Evolutionary conservation across 1,140 invertebrate species (phyloP).

Genomic region (Aleiodes sp.): DNA sequence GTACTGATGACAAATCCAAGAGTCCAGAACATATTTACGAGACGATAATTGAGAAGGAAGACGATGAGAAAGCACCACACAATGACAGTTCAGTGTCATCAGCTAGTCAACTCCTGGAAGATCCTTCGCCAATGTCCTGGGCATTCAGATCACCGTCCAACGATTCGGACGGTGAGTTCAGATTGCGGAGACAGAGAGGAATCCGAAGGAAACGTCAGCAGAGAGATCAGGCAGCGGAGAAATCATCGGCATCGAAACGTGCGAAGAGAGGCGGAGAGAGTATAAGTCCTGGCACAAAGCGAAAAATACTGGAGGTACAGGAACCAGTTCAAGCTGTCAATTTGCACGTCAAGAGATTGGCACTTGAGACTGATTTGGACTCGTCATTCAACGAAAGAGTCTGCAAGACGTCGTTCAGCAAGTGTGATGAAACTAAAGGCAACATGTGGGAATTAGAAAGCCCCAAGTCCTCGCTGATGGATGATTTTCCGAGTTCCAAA

Average conservation of each 20-base stretch:
- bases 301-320: conserved; percentile 23
- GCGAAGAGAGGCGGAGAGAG: conserved; percentile 45
- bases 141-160: conserved; percentile 53
- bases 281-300: conserved; percentile 44
- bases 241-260: conserved; percentile 46
- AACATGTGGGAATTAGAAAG: conserved; percentile 59
- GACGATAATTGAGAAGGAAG: conserved; percentile 43
- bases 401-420: conserved; percentile 29
- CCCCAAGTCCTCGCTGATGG: conserved; percentile 57
- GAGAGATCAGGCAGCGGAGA: conserved; percentile 44
- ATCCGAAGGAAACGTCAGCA: conserved; percentile 60
- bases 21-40: conserved; percentile 48
- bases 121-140: conserved; percentile 62
- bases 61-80: conserved; percentile 39
- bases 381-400: conserved; percentile 41
- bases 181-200: conserved; percentile 61
- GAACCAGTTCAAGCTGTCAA: conserved; percentile 54
- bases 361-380: conserved; percentile 59
- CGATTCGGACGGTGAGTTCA: conserved; percentile 61
- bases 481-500: conserved; percentile 59
- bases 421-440: conserved; percentile 45
- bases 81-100: conserved; percentile 63
- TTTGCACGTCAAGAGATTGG: conserved; percentile 56
- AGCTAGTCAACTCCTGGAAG: conserved; percentile 61
- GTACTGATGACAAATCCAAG: neutral